These are phyloP conservation scores for Drosophila lacertosa DNA, from an alignment of 1,140 invertebrate genomes.

Conservation along the genomic window DNA sequence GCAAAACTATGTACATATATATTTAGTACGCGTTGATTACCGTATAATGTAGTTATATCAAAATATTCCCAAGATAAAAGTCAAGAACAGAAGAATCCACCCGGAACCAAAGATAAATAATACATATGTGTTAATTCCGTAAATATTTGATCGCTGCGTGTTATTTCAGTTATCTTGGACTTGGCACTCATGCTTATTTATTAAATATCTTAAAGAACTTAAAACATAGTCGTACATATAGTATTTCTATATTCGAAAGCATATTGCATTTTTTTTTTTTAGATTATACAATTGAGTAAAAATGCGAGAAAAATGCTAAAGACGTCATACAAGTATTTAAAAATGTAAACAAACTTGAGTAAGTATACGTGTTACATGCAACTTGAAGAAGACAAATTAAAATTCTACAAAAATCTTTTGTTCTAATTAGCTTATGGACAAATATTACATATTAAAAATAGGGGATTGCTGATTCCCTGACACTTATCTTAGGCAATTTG, in stretches of 20 bases:
- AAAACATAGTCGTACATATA: slow-evolving; percentile 26
- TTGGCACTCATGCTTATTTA: slow-evolving; percentile 51
- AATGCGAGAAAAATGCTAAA: slow-evolving; percentile 10
- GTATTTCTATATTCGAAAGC: slow-evolving; percentile 9
- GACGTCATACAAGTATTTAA: background rate
- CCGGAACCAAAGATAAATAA: too few relatives aligned
- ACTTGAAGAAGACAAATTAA: slow-evolving; percentile 4
- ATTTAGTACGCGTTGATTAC: too few relatives aligned
- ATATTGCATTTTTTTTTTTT: slow-evolving; percentile 6
- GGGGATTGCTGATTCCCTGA: background rate
- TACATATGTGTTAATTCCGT: background rate
- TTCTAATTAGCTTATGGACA: slow-evolving; percentile 2
- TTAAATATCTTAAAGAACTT: slow-evolving; percentile 39
- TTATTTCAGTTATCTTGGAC: slow-evolving; percentile 26
- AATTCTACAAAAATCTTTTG: slow-evolving; percentile 2
- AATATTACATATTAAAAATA: slow-evolving; percentile 15
- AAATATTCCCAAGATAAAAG: background rate
- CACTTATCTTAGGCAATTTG: background rate
- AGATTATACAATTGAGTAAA: slow-evolving; percentile 15
- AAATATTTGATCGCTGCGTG: slow-evolving; percentile 16
- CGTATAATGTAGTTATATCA: background rate
- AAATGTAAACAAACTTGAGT: background rate
- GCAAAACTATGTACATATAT: too few relatives aligned
- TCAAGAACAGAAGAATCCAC: too few relatives aligned
- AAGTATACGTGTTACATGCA: slow-evolving; percentile 17